phyloP scores from a whole-genome alignment of 2,113 vertebrate genomes.

The Dicrurus megarhynchus region DNA sequence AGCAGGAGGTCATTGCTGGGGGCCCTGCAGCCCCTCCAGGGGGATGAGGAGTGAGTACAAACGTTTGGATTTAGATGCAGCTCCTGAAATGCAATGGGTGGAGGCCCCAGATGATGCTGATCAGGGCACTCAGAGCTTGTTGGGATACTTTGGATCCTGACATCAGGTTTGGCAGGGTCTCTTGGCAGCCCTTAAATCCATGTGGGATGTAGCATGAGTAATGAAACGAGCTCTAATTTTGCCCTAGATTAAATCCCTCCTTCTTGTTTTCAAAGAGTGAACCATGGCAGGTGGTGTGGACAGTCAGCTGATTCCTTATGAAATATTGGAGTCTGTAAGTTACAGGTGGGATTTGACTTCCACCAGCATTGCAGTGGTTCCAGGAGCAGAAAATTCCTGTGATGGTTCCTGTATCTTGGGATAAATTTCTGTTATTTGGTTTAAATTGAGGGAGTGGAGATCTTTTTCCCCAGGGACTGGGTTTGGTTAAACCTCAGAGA shows the following conservation, averaged over 20 bases:
- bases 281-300: not conserved
- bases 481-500: not conserved
- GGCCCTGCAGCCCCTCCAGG: not conserved
- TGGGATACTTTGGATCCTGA: not conserved
- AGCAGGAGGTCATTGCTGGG: not conserved
- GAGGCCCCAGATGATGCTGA: not conserved
- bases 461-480: not conserved
- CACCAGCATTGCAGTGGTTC: not conserved
- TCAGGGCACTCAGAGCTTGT: not conserved
- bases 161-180: not conserved
- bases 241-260: not conserved
- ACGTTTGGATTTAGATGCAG: not conserved
- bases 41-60: not conserved
- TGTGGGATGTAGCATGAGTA: not conserved
- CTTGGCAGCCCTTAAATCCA: not conserved
- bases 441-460: not conserved
- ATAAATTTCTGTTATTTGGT: rapidly evolving
- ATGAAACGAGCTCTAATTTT: not conserved
- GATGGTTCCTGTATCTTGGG: not conserved
- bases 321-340: not conserved
- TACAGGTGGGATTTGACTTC: not conserved
- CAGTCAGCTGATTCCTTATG: not conserved
- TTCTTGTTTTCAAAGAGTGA: constrained; percentile 6
- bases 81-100: not conserved
- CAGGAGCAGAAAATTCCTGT: not conserved